A percentile compares a stretch with the other conserved stretches of the same genome.
Conservation (phyloP, 2,797 vertebrate species). For the Lycodopsis pacificus region DNA sequence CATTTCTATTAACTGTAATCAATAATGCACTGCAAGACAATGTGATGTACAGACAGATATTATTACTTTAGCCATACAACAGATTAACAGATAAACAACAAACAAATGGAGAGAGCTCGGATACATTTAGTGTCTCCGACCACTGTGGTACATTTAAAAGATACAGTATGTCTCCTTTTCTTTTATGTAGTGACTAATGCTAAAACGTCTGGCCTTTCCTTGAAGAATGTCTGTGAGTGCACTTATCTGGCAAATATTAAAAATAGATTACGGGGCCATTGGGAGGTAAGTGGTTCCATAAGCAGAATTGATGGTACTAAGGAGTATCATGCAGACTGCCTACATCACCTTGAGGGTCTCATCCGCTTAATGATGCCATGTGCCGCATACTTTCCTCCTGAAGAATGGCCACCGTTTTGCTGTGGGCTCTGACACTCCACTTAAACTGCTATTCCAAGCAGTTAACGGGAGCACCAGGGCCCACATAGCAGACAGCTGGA, state of each 20-base stretch:
- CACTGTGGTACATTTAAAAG: conserved; percentile 14
- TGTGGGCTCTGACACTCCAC: conserved; percentile 72
- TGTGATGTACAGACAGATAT: not conserved
- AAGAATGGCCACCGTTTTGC: conserved; percentile 78
- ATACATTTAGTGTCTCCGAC: conserved; percentile 13
- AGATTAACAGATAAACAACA: not conserved
- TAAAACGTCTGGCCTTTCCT: conserved; percentile 57
- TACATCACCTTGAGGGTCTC: conserved; percentile 81
- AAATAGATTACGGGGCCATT: conserved; percentile 82
- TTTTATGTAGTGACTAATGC: conserved; percentile 38
- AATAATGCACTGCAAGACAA: not conserved
- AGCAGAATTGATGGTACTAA: conserved; percentile 78
- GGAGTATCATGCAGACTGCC: conserved; percentile 73
- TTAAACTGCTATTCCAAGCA: conserved; percentile 78
- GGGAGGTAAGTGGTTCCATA: conserved; percentile 81
- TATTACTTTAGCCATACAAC: not conserved
- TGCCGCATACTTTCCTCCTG: conserved; percentile 68
- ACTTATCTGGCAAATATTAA: conserved; percentile 84
- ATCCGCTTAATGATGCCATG: conserved; percentile 79
- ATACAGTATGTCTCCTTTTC: conserved; percentile 1
- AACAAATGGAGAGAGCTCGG: conserved; percentile 3
- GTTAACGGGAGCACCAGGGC: conserved; percentile 65
- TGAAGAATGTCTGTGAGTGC: conserved; percentile 72
- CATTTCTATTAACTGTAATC: conserved; percentile 46
- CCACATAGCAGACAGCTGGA: conserved; percentile 56